Base-by-base conservation (phyloP, 2,113 vertebrate genomes). In the Caretta caretta region DNA sequence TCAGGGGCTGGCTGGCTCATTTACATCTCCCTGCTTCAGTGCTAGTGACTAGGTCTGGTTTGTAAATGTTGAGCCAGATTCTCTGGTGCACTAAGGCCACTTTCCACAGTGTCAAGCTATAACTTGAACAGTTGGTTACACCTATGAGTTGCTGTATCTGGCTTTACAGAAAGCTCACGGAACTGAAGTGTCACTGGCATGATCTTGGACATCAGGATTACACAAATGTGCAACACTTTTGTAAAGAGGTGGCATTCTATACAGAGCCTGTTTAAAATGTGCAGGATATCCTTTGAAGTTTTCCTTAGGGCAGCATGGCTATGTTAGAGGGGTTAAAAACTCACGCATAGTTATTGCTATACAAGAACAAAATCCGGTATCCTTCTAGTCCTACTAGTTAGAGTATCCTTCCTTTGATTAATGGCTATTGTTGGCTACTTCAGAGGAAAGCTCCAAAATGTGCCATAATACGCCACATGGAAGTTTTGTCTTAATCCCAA, bases 221-320 rank as follows among this genome's bases (percentile, higher is more conserved):
- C 0, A 0, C 1, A 3, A n/a, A n/a, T 69, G 31, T n/a, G 62
- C 10, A 38, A 2, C 16, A 2, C 90, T 51, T 62, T 35, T 19
- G 20, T 31, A 24, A 48, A 31, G 76, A 90, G 80, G 46, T 86
- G 85, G 59, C 83, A 88, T 0, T 22, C 1, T 5, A 0, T 1
- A 1, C 29, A 69, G 65, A 53, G 78, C 57, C 29, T 72, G 22
- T 1, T 35, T 54, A 35, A 51, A 89, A 0, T 6, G 20, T n/a
- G 35, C 91, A 92, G 19, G 22, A 20, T 56, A 17, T 88, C 62
- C 27, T 48, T 38, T 48, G 50, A 46, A 35, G 13, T 11, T 95
- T 94, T 92, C 86, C 69, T 22, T 83, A 2, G 0, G 1, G 72
- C 62, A 59, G 25, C 8, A 4, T 1, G 10, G 19, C 1, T 1